A percentile compares a stretch with the other conserved stretches of the same genome.
Evolutionary conservation across 2,888 invertebrate genomes (phyloP).

Genomic region (Augochlorella aurata): DNA sequence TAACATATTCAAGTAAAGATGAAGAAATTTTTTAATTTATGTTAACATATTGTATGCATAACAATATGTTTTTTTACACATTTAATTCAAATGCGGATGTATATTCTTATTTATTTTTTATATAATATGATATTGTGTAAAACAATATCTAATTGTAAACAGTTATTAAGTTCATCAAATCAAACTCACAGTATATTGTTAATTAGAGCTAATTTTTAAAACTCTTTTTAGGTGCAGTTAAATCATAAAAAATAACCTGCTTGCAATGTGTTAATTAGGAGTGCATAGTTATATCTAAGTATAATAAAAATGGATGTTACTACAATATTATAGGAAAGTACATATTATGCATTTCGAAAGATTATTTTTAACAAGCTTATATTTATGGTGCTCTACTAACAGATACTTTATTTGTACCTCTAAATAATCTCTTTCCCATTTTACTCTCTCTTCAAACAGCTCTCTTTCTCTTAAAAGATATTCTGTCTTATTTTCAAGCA

Average conservation of each 20-base stretch:
- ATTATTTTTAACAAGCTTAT: neutral
- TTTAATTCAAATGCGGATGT: neutral
- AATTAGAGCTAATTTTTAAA: neutral
- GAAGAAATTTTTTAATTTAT: neutral
- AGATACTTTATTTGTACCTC: constrained; percentile 57
- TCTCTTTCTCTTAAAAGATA: constrained; percentile 74
- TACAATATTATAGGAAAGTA: neutral
- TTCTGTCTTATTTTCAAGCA: constrained; percentile 70
- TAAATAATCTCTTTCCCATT: constrained; percentile 76
- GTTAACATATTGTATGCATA: neutral
- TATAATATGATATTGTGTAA: neutral
- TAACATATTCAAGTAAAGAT: neutral
- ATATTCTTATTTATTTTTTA: neutral
- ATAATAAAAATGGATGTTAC: neutral
- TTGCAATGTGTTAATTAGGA: neutral
- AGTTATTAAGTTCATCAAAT: neutral
- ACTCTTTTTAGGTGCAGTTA: neutral
- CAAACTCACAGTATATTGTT: neutral
- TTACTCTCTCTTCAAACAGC: constrained; percentile 75
- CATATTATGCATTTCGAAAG: neutral
- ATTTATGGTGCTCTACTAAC: neutral
- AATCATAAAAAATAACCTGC: neutral
- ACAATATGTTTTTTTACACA: neutral
- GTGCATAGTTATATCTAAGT: neutral
- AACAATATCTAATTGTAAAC: neutral